phyloP scores from a whole-genome alignment of 2,888 invertebrate genomes.

The Morpho deidamia region DNA sequence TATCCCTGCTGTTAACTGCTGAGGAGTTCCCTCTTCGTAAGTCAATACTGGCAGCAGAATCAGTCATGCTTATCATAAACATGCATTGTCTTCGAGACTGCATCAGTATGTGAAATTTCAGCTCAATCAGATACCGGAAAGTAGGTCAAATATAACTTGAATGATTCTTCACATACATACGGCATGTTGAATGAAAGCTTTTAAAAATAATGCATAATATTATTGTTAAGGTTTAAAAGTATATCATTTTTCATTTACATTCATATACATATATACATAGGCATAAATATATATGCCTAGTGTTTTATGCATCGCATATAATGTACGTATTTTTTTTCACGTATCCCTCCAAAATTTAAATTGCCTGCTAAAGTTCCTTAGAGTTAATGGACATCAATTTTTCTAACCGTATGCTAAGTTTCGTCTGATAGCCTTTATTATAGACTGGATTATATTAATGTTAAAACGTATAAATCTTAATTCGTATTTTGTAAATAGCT shows the following conservation, averaged over 20 bases:
- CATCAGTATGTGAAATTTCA: too few relatives aligned
- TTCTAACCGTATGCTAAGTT: slow-evolving; percentile 74
- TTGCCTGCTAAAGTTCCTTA: slow-evolving; percentile 70
- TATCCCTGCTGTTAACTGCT: too few relatives aligned
- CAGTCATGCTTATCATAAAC: too few relatives aligned
- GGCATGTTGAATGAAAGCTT: too few relatives aligned
- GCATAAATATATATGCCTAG: too few relatives aligned
- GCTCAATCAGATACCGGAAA: too few relatives aligned
- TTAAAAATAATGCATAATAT: slow-evolving; percentile 70
- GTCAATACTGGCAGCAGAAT: too few relatives aligned
- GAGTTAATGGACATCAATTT: slow-evolving; percentile 51
- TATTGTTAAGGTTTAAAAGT: slow-evolving; percentile 24
- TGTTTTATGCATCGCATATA: slow-evolving; percentile 18
- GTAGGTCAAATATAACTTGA: too few relatives aligned
- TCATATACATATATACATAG: slow-evolving; percentile 21
- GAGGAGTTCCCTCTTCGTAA: too few relatives aligned
- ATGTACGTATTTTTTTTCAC: slow-evolving; percentile 18
- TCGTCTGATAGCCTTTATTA: slow-evolving; percentile 76
- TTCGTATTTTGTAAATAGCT: slow-evolving; percentile 77
- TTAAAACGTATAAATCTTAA: slow-evolving; percentile 73
- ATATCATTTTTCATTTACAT: slow-evolving; percentile 25
- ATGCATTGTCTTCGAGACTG: too few relatives aligned
- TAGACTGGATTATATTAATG: slow-evolving; percentile 76
- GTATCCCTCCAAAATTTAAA: slow-evolving; percentile 34
- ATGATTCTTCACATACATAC: too few relatives aligned